Percentiles rank a stretch among this genome's conserved stretches.
phyloP scores from a whole-genome alignment of 1,140 invertebrate species.

The Cyclargus thomasi region DNA sequence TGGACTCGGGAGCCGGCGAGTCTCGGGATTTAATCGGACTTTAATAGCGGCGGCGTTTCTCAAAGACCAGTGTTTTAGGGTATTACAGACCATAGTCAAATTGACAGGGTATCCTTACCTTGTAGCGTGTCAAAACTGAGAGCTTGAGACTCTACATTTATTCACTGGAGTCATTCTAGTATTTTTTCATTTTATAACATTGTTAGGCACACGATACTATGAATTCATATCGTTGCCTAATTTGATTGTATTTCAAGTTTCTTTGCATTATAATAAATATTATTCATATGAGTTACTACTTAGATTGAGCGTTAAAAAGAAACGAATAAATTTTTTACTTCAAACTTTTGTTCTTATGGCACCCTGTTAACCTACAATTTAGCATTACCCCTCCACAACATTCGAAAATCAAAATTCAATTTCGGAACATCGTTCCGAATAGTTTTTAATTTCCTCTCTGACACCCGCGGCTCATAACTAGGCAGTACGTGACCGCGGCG shows the following conservation, averaged over 20 bases:
- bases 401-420: slow-evolving; percentile 32
- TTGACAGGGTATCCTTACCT: neutral
- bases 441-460: slow-evolving; percentile 58
- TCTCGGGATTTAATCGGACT: slow-evolving; percentile 60
- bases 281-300: no score
- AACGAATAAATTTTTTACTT: neutral
- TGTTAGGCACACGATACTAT: no score
- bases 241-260: no score
- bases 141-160: neutral
- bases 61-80: slow-evolving; percentile 49
- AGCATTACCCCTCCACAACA: slow-evolving; percentile 26
- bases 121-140: neutral
- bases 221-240: no score
- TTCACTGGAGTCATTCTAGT: no score
- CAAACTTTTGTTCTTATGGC: neutral
- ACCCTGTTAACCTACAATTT: neutral
- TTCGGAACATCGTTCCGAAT: slow-evolving; percentile 48
- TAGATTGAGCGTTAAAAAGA: no score
- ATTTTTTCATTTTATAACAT: no score
- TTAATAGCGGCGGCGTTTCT: slow-evolving; percentile 63
- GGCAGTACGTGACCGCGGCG: slow-evolving; percentile 63
- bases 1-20: slow-evolving; percentile 58
- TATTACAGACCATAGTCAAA: slow-evolving; percentile 10
- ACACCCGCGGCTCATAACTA: slow-evolving; percentile 64
- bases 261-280: no score